These are phyloP conservation scores for Platysternon megacephalum DNA, from an alignment of 2,113 vertebrate species.

Conservation along the genomic window DNA sequence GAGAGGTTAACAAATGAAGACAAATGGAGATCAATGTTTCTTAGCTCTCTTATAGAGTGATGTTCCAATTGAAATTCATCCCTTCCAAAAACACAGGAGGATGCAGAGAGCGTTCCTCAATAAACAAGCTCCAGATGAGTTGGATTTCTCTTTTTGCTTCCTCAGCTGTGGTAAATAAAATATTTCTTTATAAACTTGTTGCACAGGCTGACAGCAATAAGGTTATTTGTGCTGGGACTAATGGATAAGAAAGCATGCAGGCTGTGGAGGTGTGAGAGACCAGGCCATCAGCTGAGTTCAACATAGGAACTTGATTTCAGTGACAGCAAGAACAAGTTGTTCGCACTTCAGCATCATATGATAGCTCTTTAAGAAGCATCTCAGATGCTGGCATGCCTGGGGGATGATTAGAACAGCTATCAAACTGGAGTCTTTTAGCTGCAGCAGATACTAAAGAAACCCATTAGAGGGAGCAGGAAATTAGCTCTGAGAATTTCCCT, in stretches of 20 bases:
- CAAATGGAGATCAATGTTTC: neutral
- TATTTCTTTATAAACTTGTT: neutral
- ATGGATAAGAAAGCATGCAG: neutral
- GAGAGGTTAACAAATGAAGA: neutral
- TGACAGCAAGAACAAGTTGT: neutral
- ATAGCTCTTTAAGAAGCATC: slow-evolving; percentile 4
- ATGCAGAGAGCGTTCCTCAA: neutral
- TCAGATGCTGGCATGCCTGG: neutral
- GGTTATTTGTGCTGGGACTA: neutral
- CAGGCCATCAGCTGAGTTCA: neutral
- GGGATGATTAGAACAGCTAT: neutral
- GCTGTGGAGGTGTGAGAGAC: neutral
- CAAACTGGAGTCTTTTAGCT: slow-evolving; percentile 30
- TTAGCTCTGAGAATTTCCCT: slow-evolving; percentile 6
- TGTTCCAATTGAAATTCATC: neutral
- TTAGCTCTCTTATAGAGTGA: neutral
- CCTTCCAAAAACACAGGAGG: neutral
- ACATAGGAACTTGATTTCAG: neutral
- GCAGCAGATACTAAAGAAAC: slow-evolving; percentile 14
- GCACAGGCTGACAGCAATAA: neutral
- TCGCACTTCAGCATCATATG: neutral
- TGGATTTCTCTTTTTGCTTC: neutral
- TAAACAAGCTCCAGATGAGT: accelerated
- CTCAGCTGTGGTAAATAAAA: neutral
- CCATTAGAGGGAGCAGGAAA: slow-evolving; percentile 28